phyloP scores from a whole-genome alignment of 2,888 invertebrate genomes.

The Scaptomyza reducta region DNA sequence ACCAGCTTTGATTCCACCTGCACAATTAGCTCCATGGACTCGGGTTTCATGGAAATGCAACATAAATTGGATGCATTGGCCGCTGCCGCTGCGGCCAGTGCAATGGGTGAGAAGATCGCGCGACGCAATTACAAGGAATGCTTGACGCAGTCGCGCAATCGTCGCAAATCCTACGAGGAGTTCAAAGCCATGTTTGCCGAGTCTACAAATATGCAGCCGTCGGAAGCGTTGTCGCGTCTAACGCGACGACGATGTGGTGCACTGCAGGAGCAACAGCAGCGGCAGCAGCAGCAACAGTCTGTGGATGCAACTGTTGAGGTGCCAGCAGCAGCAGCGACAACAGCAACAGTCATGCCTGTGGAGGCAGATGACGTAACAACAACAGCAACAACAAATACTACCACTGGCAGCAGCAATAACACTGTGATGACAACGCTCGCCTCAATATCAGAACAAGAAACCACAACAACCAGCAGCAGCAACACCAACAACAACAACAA shows the following conservation, averaged over 20 bases:
- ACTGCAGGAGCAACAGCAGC: slow-evolving; percentile 62
- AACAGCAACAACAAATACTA: slow-evolving; percentile 33
- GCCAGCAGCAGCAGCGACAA: slow-evolving; percentile 18
- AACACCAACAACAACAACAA: slow-evolving; percentile 29
- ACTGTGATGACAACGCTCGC: slow-evolving; percentile 69
- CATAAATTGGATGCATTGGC: slow-evolving; percentile 79
- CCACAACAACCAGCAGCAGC: slow-evolving; percentile 50
- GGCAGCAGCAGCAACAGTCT: slow-evolving; percentile 9
- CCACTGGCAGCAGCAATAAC: slow-evolving; percentile 39
- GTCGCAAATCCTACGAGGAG: slow-evolving; percentile 84
- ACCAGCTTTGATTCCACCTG: slow-evolving; percentile 84
- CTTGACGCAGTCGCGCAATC: slow-evolving; percentile 83
- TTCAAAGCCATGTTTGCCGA: slow-evolving; percentile 83
- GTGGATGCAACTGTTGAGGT: slow-evolving; percentile 30
- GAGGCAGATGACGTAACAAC: slow-evolving; percentile 68
- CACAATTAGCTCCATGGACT: slow-evolving; percentile 84
- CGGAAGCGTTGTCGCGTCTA: slow-evolving; percentile 39
- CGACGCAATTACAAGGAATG: slow-evolving; percentile 83
- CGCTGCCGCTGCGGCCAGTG: slow-evolving; percentile 40
- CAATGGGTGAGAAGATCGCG: slow-evolving; percentile 77
- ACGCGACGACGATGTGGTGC: slow-evolving; percentile 63
- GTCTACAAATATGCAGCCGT: slow-evolving; percentile 18
- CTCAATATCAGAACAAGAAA: slow-evolving; percentile 82
- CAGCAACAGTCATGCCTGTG: slow-evolving; percentile 27
- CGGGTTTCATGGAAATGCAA: slow-evolving; percentile 85